A percentile compares a stretch with the other conserved stretches of the same genome.
These are phyloP conservation scores for Temnothorax longispinosus DNA, from an alignment of 1,140 invertebrate species.

Conservation along the genomic window DNA sequence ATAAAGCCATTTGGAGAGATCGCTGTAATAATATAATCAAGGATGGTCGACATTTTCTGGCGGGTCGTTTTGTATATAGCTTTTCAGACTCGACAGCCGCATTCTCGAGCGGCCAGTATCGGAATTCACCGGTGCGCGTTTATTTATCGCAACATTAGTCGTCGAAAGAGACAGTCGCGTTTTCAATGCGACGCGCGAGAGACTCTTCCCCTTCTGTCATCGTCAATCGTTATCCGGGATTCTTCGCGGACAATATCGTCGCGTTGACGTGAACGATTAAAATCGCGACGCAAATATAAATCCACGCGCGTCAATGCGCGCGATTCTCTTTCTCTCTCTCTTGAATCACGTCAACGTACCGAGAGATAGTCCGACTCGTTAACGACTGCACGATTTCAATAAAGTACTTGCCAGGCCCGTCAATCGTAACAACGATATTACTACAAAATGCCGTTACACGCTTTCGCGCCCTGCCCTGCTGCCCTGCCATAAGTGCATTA, in stretches of 20 bases:
- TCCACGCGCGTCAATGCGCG: constrained; percentile 51
- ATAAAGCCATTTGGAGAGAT: constrained; percentile 14
- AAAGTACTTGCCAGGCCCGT: constrained; percentile 50
- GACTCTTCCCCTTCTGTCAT: constrained; percentile 30
- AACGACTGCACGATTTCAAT: constrained; percentile 57
- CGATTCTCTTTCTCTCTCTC: constrained; percentile 28
- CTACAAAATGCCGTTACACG: constrained; percentile 59
- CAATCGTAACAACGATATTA: constrained; percentile 62
- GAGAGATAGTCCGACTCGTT: constrained; percentile 49
- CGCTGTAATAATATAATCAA: constrained; percentile 37
- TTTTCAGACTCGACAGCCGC: constrained; percentile 48
- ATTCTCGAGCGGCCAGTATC: constrained; percentile 33
- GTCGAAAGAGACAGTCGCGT: constrained; percentile 56
- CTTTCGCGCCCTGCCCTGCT: constrained; percentile 27
- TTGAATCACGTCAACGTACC: constrained; percentile 44
- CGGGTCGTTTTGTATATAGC: constrained; percentile 42
- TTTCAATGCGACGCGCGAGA: constrained; percentile 44
- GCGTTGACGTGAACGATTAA: constrained; percentile 60
- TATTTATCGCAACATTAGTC: constrained; percentile 60
- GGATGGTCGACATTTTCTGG: constrained; percentile 11
- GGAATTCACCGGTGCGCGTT: constrained; percentile 38
- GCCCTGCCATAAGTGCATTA: constrained; percentile 48
- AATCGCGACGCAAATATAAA: constrained; percentile 59
- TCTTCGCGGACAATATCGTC: constrained; percentile 60
- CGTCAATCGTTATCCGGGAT: constrained; percentile 60